phyloP scores from a whole-genome alignment of 2,888 invertebrate species.

The Limnephilus rhombicus region DNA sequence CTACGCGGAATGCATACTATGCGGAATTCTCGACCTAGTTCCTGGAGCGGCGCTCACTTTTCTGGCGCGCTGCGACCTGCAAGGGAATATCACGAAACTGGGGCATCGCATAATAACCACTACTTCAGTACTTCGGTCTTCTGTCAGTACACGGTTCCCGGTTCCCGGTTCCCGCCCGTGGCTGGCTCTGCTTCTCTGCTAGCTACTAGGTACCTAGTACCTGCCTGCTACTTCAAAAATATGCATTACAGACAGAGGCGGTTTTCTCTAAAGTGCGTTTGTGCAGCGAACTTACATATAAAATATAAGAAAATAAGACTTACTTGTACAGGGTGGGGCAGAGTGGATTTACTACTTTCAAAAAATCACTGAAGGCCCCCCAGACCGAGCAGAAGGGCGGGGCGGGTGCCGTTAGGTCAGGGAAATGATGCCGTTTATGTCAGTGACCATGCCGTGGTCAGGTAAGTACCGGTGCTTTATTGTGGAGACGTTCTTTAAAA shows the following conservation, averaged over 20 bases:
- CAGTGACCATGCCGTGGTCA: too few species aligned
- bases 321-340: too few species aligned
- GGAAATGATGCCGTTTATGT: too few species aligned
- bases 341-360: too few species aligned
- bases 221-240: neutral
- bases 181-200: neutral
- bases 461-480: too few species aligned
- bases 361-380: too few species aligned
- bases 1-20: neutral
- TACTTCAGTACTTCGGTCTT: neutral
- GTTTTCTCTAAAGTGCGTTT: too few species aligned
- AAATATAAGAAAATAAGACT: too few species aligned
- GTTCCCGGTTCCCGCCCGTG: neutral
- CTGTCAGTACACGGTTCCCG: neutral
- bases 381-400: too few species aligned
- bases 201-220: neutral
- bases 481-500: too few species aligned
- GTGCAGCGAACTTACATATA: too few species aligned
- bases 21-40: slow-evolving; percentile 28
- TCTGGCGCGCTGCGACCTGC: neutral
- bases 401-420: too few species aligned
- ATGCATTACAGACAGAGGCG: neutral
- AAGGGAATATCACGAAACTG: neutral
- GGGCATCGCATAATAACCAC: neutral
- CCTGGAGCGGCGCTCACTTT: slow-evolving; percentile 6